phyloP scores from a whole-genome alignment of 2,888 invertebrate genomes.

The Arctia plantaginis region DNA sequence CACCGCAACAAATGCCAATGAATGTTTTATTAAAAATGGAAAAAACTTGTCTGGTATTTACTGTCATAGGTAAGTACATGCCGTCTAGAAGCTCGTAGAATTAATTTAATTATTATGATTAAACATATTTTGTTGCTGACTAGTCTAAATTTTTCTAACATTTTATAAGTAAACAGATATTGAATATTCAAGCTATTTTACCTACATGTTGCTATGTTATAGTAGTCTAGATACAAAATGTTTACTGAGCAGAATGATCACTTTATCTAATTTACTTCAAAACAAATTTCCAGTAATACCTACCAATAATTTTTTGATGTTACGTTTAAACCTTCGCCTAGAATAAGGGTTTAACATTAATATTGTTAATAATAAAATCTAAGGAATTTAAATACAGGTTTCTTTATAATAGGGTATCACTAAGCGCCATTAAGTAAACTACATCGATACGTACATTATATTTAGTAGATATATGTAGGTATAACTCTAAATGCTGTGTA shows the following conservation, averaged over 20 bases:
- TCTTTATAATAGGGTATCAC: constrained; percentile 21
- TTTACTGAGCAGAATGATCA: background rate
- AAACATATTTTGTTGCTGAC: background rate
- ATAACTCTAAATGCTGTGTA: constrained; percentile 50
- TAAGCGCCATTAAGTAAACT: constrained; percentile 23
- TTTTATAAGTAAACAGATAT: constrained; percentile 5
- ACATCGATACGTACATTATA: constrained; percentile 18
- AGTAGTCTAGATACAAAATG: background rate
- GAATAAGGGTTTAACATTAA: background rate
- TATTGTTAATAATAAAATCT: background rate
- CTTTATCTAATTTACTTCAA: background rate
- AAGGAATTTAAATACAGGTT: background rate
- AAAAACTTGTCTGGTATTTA: background rate
- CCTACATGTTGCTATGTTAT: background rate
- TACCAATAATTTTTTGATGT: background rate
- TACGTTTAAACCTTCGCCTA: background rate
- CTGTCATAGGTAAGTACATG: background rate
- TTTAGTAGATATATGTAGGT: constrained; percentile 19
- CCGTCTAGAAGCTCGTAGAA: background rate
- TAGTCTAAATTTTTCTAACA: background rate
- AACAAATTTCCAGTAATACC: background rate
- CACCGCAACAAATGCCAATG: constrained; percentile 1
- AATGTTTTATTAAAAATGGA: background rate
- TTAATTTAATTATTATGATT: background rate
- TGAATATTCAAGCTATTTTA: background rate